Evolutionary conservation across 2,113 vertebrate species (phyloP).

Genomic region (Indicator indicator): DNA sequence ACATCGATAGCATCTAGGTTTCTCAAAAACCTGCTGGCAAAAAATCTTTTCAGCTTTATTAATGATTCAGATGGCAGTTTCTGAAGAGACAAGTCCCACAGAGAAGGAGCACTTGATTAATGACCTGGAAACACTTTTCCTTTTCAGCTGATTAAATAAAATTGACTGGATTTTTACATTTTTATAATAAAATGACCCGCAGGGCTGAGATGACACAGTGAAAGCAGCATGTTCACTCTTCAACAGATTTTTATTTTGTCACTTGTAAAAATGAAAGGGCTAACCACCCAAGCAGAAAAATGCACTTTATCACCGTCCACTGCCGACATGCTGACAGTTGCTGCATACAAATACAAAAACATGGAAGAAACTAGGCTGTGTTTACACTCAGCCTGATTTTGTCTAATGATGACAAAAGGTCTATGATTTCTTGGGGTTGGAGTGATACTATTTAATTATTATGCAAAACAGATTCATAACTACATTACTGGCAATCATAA

Average conservation of each 20-base stretch:
- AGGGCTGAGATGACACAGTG: slow-evolving; percentile 88
- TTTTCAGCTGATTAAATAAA: slow-evolving; percentile 99
- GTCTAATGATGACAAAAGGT: slow-evolving; percentile 74
- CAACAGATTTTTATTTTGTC: slow-evolving; percentile 89
- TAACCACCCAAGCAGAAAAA: slow-evolving; percentile 93
- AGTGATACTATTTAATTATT: slow-evolving; percentile 70
- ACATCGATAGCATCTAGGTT: slow-evolving; percentile 80
- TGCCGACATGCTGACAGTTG: slow-evolving; percentile 83
- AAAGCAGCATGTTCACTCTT: slow-evolving; percentile 87
- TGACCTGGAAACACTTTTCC: slow-evolving; percentile 95
- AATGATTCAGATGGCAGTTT: slow-evolving; percentile 89
- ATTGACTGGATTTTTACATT: slow-evolving; percentile 96
- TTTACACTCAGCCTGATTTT: slow-evolving; percentile 81
- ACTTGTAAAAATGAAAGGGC: slow-evolving; percentile 88
- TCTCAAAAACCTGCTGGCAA: slow-evolving; percentile 80
- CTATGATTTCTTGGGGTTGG: slow-evolving; percentile 42
- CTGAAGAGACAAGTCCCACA: slow-evolving; percentile 86
- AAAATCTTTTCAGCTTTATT: slow-evolving; percentile 83
- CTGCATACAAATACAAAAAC: slow-evolving; percentile 82
- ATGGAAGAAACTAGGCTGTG: slow-evolving; percentile 72
- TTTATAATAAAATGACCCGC: slow-evolving; percentile 95
- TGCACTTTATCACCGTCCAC: slow-evolving; percentile 85
- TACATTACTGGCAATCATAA: slow-evolving; percentile 2
- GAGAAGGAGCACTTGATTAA: slow-evolving; percentile 90
- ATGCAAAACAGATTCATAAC: slow-evolving; percentile 57